Evolutionary conservation across 2,113 vertebrate species (phyloP).

Genomic region (Hemiprocne comata): DNA sequence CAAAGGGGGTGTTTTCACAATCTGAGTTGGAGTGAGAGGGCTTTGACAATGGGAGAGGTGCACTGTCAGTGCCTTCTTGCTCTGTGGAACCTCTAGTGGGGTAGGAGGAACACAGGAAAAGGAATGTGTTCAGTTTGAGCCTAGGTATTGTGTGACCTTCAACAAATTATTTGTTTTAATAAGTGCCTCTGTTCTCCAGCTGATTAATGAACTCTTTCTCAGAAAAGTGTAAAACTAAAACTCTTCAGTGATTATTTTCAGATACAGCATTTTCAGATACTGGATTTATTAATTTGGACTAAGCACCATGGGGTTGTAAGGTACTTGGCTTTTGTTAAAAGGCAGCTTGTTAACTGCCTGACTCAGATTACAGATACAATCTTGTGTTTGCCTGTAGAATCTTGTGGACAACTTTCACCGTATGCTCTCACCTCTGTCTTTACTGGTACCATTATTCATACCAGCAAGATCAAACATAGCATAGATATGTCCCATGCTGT

Average conservation of each 20-base stretch:
- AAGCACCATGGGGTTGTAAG: neutral
- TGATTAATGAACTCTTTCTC: slow-evolving; percentile 2
- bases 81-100: neutral
- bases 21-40: neutral
- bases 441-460: neutral
- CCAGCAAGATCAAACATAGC: neutral
- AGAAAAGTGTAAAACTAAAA: neutral
- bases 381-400: neutral
- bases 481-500: neutral
- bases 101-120: neutral
- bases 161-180: neutral
- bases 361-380: neutral
- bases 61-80: neutral
- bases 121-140: neutral
- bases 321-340: neutral
- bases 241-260: neutral
- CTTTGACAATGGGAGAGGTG: neutral
- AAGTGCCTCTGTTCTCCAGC: neutral
- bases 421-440: neutral
- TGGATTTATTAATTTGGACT: neutral
- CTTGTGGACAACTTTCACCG: neutral
- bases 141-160: neutral
- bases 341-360: neutral
- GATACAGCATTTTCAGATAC: neutral
- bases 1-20: neutral